Evolutionary conservation across 1,140 invertebrate species (phyloP).

Genomic region (Aphelenchoides besseyi): DNA sequence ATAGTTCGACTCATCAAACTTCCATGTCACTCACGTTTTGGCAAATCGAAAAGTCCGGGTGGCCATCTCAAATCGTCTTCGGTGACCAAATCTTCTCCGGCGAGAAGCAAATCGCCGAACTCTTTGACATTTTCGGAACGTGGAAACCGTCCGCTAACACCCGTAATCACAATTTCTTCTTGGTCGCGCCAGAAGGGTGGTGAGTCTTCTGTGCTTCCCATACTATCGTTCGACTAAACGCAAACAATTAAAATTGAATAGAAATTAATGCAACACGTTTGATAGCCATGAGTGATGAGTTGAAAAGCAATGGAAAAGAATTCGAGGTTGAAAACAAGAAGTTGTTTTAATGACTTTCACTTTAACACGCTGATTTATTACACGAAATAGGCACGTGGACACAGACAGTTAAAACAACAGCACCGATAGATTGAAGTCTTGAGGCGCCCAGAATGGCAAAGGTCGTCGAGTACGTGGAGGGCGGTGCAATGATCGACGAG

Average conservation of each 20-base stretch:
- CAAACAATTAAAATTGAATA: slow-evolving; percentile 16
- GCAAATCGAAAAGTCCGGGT: slow-evolving; percentile 35
- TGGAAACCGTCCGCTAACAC: slow-evolving; percentile 83
- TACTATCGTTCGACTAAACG: slow-evolving; percentile 61
- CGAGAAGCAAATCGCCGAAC: slow-evolving; percentile 79
- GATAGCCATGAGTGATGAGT: background rate
- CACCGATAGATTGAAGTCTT: background rate
- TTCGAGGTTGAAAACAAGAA: background rate
- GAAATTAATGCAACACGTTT: background rate
- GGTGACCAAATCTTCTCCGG: slow-evolving; percentile 81
- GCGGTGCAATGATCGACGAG: background rate
- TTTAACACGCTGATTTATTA: background rate
- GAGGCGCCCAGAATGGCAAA: background rate
- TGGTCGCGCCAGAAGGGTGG: slow-evolving; percentile 59
- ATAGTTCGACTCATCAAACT: background rate
- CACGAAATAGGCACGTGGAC: background rate
- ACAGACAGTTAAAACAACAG: background rate
- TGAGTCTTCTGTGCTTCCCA: slow-evolving; percentile 37
- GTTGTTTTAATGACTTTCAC: too few species aligned
- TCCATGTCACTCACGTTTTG: too few species aligned
- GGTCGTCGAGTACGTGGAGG: background rate
- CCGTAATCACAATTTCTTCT: slow-evolving; percentile 81
- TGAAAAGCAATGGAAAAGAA: background rate
- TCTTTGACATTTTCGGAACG: slow-evolving; percentile 82
- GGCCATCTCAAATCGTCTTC: slow-evolving; percentile 78